Evolutionary conservation across 2,797 vertebrate species (phyloP), one percentile per base, ranked within the genome.

Genomic region (Macroramphosus scolopax): DNA sequence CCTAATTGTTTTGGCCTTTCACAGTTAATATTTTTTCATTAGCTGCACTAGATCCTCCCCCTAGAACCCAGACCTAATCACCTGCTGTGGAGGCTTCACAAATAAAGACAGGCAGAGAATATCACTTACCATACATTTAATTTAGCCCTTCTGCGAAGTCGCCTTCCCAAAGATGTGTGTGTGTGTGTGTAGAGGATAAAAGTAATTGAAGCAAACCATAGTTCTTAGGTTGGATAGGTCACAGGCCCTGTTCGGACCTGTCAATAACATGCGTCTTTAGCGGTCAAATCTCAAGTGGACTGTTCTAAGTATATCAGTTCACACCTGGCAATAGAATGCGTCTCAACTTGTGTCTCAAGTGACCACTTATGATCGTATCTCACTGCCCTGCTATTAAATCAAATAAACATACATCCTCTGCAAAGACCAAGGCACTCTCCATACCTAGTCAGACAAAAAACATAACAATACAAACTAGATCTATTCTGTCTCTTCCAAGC

Each of bases 51-150:
- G 13, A 39, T 15, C 53, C 29, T 26, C 51, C 24, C 10, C 15
- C 20, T 33, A 54, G 54, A 55, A 58, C 34, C 8, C 33, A 30
- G 56, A 45, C 20, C 43, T 14, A 31, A 63, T 77, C 76, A 77
- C 68, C 76, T 82, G 74, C 63, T 77, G 58, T 17, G 0, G 8
- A 69, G 43, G 20, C 57, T 40, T 74, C 74, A 78, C 51, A 46
- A 41, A 63, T 55, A 44, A 51, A 74, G 70, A 74, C 60, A 49
- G 54, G 16, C 51, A 9, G 5, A 43, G 26, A 7, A 46, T 76
- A 43, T 82, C 75, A 9, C 39, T 85, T 78, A 72, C 70, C 58
- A 75, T 78, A 79, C 58, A 61, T 75, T 70, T 8, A 66, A 69
- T 79, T 53, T 79, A 80, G 72, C 69, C 66, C 58, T 77, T 70